These are phyloP conservation scores for Galago senegalensis DNA, from an alignment of 2,797 vertebrate species.

Conservation along the genomic window DNA sequence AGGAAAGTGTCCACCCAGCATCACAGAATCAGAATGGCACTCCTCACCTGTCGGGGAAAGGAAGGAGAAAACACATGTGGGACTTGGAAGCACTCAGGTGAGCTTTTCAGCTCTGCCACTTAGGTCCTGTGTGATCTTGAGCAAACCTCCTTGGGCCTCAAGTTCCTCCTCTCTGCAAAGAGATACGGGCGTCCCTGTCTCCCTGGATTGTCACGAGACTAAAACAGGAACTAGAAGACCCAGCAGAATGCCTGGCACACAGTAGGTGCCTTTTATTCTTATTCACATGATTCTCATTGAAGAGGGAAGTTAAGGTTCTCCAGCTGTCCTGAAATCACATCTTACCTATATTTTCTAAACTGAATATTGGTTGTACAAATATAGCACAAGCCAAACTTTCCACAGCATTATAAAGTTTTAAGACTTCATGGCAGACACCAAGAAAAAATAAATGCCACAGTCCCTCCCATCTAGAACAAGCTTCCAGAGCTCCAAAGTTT, in stretches of 20 bases:
- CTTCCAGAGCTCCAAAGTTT: neutral
- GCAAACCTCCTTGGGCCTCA: neutral
- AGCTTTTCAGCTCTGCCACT: neutral
- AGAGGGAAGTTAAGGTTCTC: neutral
- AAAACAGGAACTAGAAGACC: neutral
- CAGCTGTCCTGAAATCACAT: neutral
- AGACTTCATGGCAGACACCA: neutral
- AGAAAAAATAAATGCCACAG: neutral
- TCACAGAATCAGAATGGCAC: accelerated
- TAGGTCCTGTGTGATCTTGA: neutral
- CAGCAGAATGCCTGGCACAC: neutral
- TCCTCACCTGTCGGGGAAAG: neutral
- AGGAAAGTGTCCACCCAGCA: neutral
- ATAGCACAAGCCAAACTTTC: neutral
- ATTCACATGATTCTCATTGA: neutral
- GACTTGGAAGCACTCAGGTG: neutral
- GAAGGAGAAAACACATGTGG: accelerated
- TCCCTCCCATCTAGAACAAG: neutral
- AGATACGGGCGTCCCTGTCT: no score
- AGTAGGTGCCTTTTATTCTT: neutral
- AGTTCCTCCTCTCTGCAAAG: neutral
- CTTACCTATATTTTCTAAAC: neutral
- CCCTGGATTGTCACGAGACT: accelerated
- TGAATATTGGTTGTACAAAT: neutral
- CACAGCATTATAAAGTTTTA: neutral